Evolutionary conservation across 2,888 invertebrate genomes (phyloP), one percentile per base, ranked within the genome.

Genomic region (Notodromas monacha): DNA sequence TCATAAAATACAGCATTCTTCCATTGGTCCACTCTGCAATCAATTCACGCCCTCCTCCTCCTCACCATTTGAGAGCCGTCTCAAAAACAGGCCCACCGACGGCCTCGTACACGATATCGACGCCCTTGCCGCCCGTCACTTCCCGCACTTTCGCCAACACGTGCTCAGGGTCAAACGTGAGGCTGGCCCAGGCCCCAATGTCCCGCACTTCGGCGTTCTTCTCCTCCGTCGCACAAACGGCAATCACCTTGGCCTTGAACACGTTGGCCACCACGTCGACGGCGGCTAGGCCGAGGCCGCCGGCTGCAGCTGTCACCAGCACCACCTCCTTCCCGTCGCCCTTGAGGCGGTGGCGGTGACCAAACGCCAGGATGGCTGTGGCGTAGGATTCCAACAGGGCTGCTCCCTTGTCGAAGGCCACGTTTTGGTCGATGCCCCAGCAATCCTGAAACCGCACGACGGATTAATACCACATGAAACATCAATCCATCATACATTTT

Each of bases 231-330:
- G 58, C 58, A 35, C 61, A 61, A n/a, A 65, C 57, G n/a, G 59
- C 65, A 38, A 67, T 61, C 3, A 66, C 65, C 50, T 63, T 57
- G 15, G 63, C 58, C 43, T 58, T 57, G 40, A 60, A 66, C 29
- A 65, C 55, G 45, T 62, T 63, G 8, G 61, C 56, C 26, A 65
- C 65, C 28, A 68, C 51, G 47, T 68, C 67, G 12, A 65, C 57
- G 26, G 63, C 61, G 33, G 67, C 66, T 28, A 65, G 44, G 11
- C 52, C 53, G 28, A 60, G 47, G 6, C 63, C 61, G 12, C 63
- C 65, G 30, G 61, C 52, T 5, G 63, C 63, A 16, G 63, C 61
- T 27, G 65, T 60, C 21, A 67, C 54, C 8, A 68, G 43, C n/a
- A 67, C 55, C 29, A 53, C 54, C 35, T 61, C 57, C n/a, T n/a